Percentiles rank a stretch among this genome's conserved stretches.
phyloP scores from a whole-genome alignment of 1,140 invertebrate genomes.

The Penaeus japonicus region DNA sequence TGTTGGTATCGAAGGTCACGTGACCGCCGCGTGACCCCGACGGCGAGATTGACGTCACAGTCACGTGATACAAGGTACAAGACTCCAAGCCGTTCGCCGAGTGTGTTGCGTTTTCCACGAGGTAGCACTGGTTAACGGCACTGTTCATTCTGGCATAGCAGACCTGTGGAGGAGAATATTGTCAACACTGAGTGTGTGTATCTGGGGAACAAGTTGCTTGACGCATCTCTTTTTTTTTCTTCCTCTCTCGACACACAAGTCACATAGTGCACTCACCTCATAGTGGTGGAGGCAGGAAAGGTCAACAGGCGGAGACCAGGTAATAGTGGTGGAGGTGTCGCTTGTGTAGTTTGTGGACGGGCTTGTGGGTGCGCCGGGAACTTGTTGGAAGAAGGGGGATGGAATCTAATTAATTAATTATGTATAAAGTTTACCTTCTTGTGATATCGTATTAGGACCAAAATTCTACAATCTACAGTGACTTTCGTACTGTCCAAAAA shows the following conservation, averaged over 20 bases:
- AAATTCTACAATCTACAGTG: too few species aligned
- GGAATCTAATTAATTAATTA: background rate
- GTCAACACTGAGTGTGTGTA: too few species aligned
- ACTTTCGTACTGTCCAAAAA: too few species aligned
- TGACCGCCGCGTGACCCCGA: background rate
- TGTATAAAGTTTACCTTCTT: background rate
- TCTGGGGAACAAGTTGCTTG: too few species aligned
- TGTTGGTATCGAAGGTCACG: constrained; percentile 38
- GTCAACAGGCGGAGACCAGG: constrained; percentile 10
- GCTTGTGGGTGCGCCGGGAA: background rate
- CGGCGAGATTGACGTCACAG: constrained; percentile 17
- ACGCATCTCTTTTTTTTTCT: too few species aligned
- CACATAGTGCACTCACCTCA: background rate
- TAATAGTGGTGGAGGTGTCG: constrained; percentile 26
- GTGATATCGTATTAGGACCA: too few species aligned
- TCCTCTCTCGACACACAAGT: too few species aligned
- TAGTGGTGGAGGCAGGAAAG: background rate
- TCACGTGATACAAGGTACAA: constrained; percentile 31
- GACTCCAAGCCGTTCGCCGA: background rate
- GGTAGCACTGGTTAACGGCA: background rate
- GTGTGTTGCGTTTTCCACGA: background rate
- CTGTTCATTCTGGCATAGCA: background rate
- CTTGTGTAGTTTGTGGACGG: background rate
- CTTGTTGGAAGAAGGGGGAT: background rate
- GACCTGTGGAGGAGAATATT: constrained; percentile 10